A percentile compares a stretch with the other conserved stretches of the same genome.
phyloP scores from a whole-genome alignment of 2,888 invertebrate genomes.

The Antheraea assamensis region DNA sequence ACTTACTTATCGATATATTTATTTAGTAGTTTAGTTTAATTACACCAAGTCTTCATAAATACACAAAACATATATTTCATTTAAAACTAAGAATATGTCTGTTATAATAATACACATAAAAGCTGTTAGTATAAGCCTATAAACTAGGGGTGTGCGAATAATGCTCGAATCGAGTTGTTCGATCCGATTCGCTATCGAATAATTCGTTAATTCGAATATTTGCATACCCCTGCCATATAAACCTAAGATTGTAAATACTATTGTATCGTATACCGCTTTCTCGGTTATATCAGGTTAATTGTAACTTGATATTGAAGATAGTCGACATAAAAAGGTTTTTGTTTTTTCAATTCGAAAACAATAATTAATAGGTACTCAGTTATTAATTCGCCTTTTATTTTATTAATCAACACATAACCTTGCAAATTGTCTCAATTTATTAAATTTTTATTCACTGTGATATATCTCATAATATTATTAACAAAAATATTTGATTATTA shows the following conservation, averaged over 20 bases:
- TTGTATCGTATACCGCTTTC: not conserved
- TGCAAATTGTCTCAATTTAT: no score
- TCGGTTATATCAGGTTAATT: not conserved
- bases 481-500: not conserved
- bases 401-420: not conserved
- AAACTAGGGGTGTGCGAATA: no score
- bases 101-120: not conserved
- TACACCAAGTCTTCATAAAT: not conserved
- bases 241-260: not conserved
- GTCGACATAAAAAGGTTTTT: not conserved
- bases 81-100: not conserved
- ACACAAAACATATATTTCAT: not conserved
- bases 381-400: not conserved
- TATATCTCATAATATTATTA: not conserved
- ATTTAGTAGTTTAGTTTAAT: slow-evolving; percentile 1
- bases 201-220: no score
- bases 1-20: slow-evolving; percentile 1
- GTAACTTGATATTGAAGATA: not conserved
- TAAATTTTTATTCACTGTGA: not conserved
- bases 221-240: no score
- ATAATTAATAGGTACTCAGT: not conserved
- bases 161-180: no score
- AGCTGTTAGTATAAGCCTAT: not conserved
- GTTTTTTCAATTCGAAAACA: not conserved
- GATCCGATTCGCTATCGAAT: no score